Conservation (phyloP, 2,888 invertebrate species). For the Agrilus cyanescens region DNA sequence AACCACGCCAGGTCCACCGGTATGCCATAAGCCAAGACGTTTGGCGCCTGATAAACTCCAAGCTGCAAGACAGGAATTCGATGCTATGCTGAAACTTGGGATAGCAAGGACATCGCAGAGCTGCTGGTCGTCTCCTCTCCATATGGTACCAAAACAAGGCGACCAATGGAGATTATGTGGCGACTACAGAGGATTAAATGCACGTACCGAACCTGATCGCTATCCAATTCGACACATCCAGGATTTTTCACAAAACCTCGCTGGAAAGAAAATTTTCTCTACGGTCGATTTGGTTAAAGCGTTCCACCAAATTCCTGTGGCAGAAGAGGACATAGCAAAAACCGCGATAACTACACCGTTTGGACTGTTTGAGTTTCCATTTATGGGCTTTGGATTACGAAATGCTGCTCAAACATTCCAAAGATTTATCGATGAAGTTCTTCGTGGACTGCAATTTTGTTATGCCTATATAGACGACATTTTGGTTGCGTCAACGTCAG, state of each 20-base stretch:
- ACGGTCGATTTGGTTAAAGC: constrained; percentile 25
- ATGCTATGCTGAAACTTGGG: constrained; percentile 19
- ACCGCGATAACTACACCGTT: constrained; percentile 11
- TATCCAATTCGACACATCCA: constrained; percentile 29
- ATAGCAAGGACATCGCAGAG: too few relatives aligned
- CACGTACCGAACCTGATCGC: constrained; percentile 35
- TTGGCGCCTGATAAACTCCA: too few relatives aligned
- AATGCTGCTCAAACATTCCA: too few relatives aligned
- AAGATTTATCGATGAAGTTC: too few relatives aligned
- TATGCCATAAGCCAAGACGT: constrained; percentile 21
- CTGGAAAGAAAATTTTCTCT: constrained; percentile 19
- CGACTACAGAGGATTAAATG: constrained; percentile 27
- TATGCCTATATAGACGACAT: too few relatives aligned
- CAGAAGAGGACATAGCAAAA: constrained; percentile 20
- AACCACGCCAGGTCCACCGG: constrained; percentile 17
- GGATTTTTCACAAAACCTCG: constrained; percentile 18
- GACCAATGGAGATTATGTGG: constrained; percentile 31
- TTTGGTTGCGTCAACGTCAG: too few relatives aligned
- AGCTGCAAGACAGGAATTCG: too few relatives aligned
- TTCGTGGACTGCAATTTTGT: too few relatives aligned
- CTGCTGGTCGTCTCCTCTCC: too few relatives aligned
- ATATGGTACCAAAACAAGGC: too few relatives aligned
- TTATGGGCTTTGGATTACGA: background rate
- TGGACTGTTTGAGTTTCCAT: too few relatives aligned
- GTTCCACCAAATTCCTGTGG: constrained; percentile 28